Percentiles rank a stretch among this genome's conserved stretches.
These are phyloP conservation scores for Limenitis arthemis DNA, from an alignment of 2,888 invertebrate species.

Conservation along the genomic window DNA sequence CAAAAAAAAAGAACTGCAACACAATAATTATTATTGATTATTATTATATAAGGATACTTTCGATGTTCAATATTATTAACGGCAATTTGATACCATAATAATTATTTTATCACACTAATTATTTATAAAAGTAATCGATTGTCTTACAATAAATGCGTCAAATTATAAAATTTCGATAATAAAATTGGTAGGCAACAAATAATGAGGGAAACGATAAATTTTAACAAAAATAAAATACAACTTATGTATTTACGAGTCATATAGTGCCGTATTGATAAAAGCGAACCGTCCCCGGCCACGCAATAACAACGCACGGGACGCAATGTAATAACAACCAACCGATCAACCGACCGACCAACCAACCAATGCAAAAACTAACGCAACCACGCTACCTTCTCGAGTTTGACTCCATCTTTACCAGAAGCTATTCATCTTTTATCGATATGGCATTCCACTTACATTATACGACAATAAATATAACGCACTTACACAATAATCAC, in stretches of 20 bases:
- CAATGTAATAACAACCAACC: slow-evolving; percentile 31
- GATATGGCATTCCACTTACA: slow-evolving; percentile 72
- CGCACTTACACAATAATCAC: slow-evolving; percentile 73
- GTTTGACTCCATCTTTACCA: slow-evolving; percentile 62
- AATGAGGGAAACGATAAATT: slow-evolving; percentile 68
- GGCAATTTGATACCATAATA: slow-evolving; percentile 70
- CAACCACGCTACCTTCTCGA: slow-evolving; percentile 55
- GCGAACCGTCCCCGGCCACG: slow-evolving; percentile 48
- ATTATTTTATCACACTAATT: slow-evolving; percentile 71
- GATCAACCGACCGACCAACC: background rate
- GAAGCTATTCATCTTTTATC: slow-evolving; percentile 69
- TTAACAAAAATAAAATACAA: slow-evolving; percentile 67
- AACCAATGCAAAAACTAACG: slow-evolving; percentile 26
- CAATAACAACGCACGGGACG: slow-evolving; percentile 56
- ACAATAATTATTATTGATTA: slow-evolving; percentile 54
- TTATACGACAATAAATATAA: slow-evolving; percentile 73
- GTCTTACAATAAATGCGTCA: slow-evolving; percentile 74
- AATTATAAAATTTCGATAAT: slow-evolving; percentile 71
- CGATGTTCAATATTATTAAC: slow-evolving; percentile 70
- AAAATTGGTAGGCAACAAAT: slow-evolving; percentile 70
- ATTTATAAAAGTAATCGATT: slow-evolving; percentile 71
- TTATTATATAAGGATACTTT: slow-evolving; percentile 71
- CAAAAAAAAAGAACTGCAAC: slow-evolving; percentile 69
- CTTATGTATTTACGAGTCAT: slow-evolving; percentile 64
- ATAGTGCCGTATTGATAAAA: slow-evolving; percentile 71